Base-by-base conservation (phyloP, 2,888 invertebrate genomes). In the Macaria notata region DNA sequence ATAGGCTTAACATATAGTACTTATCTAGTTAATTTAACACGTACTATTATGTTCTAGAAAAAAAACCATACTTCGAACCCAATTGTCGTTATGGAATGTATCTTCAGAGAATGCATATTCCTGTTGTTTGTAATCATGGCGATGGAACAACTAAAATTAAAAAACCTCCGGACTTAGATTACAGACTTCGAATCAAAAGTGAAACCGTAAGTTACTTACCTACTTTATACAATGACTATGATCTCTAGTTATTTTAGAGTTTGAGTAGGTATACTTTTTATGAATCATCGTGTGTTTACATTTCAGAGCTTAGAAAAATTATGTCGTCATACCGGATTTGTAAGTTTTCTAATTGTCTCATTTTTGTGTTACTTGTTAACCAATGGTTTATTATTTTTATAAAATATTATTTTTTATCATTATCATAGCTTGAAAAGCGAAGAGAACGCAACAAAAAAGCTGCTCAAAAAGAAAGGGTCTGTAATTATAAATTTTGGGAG, bases 401-500 rank as follows among this genome's bases (percentile, higher is more conserved):
- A 36, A 7, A 4, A 31, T 19, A 1, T 41, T 9, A 36, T 19
- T 9, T 6, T 56, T 38, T 45, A 47, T 41, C 6, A 19, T 19
- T 19, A 19, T 42, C 38, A 4, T 59, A 89, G 88, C 62, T 88
- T 53, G 73, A 75, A 50, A 84, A 81, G 69, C 80, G 88, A 3
- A 79, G 78, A 66, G 80, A 84, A 39, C 77, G 85, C 62, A 87
- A 86, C 63, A 82, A 70, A 56, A 77, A 78, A 62, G 73, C 75
- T 51, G 70, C 78, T 56, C 70, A 76, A 65, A 55, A 55, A 3
- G 84, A 84, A 66, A 75, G 85, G 64, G 54, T 78, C 30, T 88
- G 87, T 62, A 80, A 65, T 59, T 88, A 87, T 61, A 87, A 87
- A 64, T 89, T 89, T 72, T 89, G 89, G 89, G 86, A 86, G 66